Evolutionary conservation across 1,140 invertebrate species (phyloP).

Genomic region (Scylla paramamosain): DNA sequence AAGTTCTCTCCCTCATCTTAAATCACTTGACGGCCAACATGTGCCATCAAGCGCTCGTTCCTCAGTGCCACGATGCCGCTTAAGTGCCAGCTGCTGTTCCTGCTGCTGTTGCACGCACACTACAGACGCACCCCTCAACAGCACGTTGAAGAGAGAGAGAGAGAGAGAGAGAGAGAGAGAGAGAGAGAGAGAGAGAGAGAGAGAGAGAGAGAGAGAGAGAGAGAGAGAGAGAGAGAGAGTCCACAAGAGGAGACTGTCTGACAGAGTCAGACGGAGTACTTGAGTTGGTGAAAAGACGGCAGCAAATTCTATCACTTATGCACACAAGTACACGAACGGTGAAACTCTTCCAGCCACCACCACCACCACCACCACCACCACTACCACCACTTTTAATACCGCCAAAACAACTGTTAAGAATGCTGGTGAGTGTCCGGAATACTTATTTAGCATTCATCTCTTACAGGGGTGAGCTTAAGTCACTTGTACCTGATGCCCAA

Average conservation of each 20-base stretch:
- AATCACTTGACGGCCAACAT: background rate
- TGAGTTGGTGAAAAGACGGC: background rate
- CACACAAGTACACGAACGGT: background rate
- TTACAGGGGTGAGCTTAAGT: background rate
- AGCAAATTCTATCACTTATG: background rate
- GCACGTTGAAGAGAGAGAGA: background rate
- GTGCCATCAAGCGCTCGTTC: conserved; percentile 8
- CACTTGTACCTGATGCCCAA: background rate
- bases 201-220: no score
- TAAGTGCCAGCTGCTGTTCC: background rate
- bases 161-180: conserved; percentile 17
- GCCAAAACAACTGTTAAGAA: background rate
- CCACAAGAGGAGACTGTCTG: background rate
- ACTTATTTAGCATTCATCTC: background rate
- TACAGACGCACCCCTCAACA: background rate
- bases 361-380: background rate
- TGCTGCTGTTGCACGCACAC: background rate
- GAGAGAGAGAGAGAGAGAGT: background rate
- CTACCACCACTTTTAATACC: background rate
- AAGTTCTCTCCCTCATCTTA: background rate
- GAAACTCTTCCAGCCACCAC: background rate
- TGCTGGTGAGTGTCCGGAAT: background rate
- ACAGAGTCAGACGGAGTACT: background rate
- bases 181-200: background rate
- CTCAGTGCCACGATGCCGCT: background rate